Evolutionary conservation across 2,113 vertebrate genomes (phyloP).

Genomic region (Spilogale gracilis): DNA sequence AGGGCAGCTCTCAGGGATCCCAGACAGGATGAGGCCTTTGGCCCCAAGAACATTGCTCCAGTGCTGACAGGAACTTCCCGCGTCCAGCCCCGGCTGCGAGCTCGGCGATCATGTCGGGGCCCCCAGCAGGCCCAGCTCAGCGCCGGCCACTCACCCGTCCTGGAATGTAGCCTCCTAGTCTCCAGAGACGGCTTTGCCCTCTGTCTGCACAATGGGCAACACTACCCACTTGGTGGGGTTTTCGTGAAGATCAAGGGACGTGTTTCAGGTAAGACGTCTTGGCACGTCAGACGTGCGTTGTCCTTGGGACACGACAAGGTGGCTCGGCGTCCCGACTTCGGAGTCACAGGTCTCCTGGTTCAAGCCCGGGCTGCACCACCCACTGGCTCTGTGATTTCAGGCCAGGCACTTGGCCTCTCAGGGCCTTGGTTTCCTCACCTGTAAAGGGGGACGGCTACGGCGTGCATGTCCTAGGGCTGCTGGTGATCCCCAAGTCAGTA

Average conservation of each 20-base stretch:
- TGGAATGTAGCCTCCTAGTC: fast-evolving
- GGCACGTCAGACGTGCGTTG: fast-evolving
- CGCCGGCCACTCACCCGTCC: not conserved
- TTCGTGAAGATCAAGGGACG: not conserved
- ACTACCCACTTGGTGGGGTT: not conserved
- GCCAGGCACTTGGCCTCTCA: not conserved
- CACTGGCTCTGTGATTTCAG: not conserved
- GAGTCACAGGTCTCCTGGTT: not conserved
- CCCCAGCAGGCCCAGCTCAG: not conserved
- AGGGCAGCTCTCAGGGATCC: constrained; percentile 58
- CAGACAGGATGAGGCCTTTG: constrained; percentile 30
- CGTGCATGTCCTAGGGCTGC: fast-evolving
- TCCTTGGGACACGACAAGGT: fast-evolving
- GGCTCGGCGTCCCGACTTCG: fast-evolving
- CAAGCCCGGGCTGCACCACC: not conserved
- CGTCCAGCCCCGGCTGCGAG: not conserved
- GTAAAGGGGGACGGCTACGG: fast-evolving
- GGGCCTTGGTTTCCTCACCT: not conserved
- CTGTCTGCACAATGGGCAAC: fast-evolving
- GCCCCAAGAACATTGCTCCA: constrained; percentile 38
- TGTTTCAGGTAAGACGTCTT: fast-evolving
- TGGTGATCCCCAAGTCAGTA: not conserved
- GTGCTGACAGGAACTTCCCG: constrained; percentile 39
- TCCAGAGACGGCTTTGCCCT: not conserved
- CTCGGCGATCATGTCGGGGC: not conserved